Percentiles rank a stretch among this genome's conserved stretches.
phyloP scores from a whole-genome alignment of 2,888 invertebrate species.

The Meta bourneti region DNA sequence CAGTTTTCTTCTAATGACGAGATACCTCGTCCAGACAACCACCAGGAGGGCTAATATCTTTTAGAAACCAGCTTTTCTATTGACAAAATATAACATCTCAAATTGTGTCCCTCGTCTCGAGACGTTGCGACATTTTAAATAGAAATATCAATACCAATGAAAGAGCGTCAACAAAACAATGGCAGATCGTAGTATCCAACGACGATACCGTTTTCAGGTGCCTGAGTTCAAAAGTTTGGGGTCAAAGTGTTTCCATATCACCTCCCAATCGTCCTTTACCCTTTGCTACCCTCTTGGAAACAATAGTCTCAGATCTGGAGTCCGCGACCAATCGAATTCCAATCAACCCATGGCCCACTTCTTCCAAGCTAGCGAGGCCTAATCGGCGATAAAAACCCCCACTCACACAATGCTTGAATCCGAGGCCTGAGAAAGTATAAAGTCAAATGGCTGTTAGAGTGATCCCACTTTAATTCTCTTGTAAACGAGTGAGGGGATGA shows the following conservation, averaged over 20 bases:
- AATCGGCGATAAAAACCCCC: neutral
- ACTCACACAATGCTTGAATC: neutral
- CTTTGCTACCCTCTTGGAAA: neutral
- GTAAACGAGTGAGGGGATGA: neutral
- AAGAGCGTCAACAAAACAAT: neutral
- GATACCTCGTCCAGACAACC: no score
- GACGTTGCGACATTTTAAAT: no score
- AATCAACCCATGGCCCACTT: constrained; percentile 8
- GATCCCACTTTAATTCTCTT: constrained; percentile 1
- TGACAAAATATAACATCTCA: no score
- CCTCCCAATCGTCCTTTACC: neutral
- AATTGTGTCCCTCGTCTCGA: no score
- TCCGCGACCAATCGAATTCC: neutral
- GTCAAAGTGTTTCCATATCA: neutral
- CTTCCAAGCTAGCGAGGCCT: neutral
- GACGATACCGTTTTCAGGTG: neutral
- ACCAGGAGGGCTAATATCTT: no score
- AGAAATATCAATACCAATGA: no score
- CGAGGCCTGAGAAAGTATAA: neutral
- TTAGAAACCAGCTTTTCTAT: no score
- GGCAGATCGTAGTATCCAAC: neutral
- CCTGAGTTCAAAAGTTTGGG: constrained; percentile 1
- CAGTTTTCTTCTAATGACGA: no score
- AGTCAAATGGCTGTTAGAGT: neutral
- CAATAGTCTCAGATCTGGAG: neutral